phyloP scores from a whole-genome alignment of 2,888 invertebrate genomes.

The Stenodera caucasica region DNA sequence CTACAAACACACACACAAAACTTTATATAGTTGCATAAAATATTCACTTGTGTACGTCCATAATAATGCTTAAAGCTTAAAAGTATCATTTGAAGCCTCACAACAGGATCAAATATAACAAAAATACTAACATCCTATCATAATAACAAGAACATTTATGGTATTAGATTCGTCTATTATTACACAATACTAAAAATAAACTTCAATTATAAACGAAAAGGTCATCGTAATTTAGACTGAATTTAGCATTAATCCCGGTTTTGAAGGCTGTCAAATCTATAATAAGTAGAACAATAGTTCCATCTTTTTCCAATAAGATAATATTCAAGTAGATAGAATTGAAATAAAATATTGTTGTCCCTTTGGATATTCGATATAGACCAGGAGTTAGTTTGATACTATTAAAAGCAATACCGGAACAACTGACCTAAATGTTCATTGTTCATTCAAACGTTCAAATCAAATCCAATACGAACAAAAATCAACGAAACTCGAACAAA shows the following conservation, averaged over 20 bases:
- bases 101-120: not conserved
- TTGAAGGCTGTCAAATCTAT: too few relatives aligned
- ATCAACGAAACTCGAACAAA: not conserved
- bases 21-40: not conserved
- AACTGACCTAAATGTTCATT: slow-evolving; percentile 28
- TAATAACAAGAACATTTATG: too few relatives aligned
- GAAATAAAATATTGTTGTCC: not conserved
- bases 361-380: not conserved
- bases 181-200: too few relatives aligned
- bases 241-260: too few relatives aligned
- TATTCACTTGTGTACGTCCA: not conserved
- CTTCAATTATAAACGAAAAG: too few relatives aligned
- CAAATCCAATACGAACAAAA: not conserved
- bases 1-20: not conserved
- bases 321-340: not conserved
- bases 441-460: slow-evolving; percentile 18
- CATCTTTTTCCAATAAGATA: too few relatives aligned
- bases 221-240: too few relatives aligned
- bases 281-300: too few relatives aligned
- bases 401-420: slow-evolving; percentile 21
- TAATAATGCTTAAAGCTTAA: not conserved
- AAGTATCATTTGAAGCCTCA: not conserved
- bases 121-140: too few relatives aligned
- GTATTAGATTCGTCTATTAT: too few relatives aligned
- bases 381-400: not conserved